These are phyloP conservation scores for Drosophila nigrodunni DNA, from an alignment of 1,140 invertebrate genomes.

Conservation along the genomic window DNA sequence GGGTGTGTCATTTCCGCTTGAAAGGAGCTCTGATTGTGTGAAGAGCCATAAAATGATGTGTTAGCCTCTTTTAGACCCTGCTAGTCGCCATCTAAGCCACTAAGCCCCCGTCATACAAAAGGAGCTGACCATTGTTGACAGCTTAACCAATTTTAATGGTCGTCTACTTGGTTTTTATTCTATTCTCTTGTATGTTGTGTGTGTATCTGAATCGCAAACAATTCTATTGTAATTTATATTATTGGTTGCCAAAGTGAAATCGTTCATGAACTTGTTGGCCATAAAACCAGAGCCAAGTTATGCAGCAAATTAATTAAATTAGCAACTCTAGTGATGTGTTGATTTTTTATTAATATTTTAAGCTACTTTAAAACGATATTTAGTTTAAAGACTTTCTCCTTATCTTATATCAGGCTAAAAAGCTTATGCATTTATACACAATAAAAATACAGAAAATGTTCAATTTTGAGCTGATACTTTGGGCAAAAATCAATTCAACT, in stretches of 20 bases:
- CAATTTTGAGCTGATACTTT: slow-evolving; percentile 4
- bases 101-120: slow-evolving; percentile 50
- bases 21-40: slow-evolving; percentile 56
- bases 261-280: slow-evolving; percentile 32
- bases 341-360: background rate
- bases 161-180: slow-evolving; percentile 23
- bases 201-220: background rate
- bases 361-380: too few species aligned
- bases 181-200: too few species aligned
- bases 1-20: slow-evolving; percentile 65
- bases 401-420: background rate
- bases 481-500: background rate
- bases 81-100: slow-evolving; percentile 9
- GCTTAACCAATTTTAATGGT: slow-evolving; percentile 50
- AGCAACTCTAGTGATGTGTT: too few species aligned
- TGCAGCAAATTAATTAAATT: slow-evolving; percentile 27
- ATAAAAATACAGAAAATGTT: slow-evolving; percentile 5
- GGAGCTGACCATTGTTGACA: slow-evolving; percentile 48
- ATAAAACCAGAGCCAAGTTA: slow-evolving; percentile 22
- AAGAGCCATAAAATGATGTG: slow-evolving; percentile 53
- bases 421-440: background rate
- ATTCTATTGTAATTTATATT: slow-evolving; percentile 14
- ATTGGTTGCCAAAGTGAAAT: slow-evolving; percentile 38
- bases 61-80: slow-evolving; percentile 33
- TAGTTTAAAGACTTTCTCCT: background rate